Evolutionary conservation across 2,797 vertebrate genomes (phyloP), one percentile per base, ranked within the genome.

Genomic region (Hypotaenidia philippensis): DNA sequence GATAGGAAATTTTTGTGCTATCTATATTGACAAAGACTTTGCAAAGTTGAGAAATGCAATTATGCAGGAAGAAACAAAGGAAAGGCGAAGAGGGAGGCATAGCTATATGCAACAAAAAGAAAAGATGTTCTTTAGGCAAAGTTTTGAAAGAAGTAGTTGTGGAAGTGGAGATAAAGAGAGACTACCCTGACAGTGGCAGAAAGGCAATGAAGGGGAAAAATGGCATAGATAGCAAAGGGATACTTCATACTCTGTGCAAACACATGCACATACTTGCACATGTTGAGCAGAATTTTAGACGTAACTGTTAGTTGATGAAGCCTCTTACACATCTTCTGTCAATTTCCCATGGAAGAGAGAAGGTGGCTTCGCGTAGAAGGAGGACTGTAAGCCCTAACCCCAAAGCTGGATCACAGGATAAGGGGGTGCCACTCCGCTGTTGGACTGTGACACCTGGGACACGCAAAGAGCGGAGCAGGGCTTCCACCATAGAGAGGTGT

Each of bases 21-120:
- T 60, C 63, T 91, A 14, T 76, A 83, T 91, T 71, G 77, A 89
- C 90, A 81, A 96, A 84, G 53, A 69, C 40, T 87, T 76, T 74
- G 38, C 49, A 83, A 78, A 86, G 90, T 72, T 92, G 65, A 52
- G 91, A 94, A 89, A 86, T 0, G 4, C 55, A 89, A 82, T 93
- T 87, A 90, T 87, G 22, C 59, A 64, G 57, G 57, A 90, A 86
- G 72, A 63, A 38, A 71, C 72, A 92, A 93, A 86, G 59, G 44
- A 82, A 72, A 78, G 61, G 16, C 12, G 44, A 59, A 60, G 60
- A 52, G 88, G 63, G 32, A 52, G 56, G 40, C 25, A 23, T 59
- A 68, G 76, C 83, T 64, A 25, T 71, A 61, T 59, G 41, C 45
- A 82, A 53, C 27, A 79, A 78, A 96, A 69, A 89, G 31, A 80